Evolutionary conservation across 2,888 invertebrate species (phyloP), one percentile per base, ranked within the genome.

Genomic region (Conops quadrifasciatus): DNA sequence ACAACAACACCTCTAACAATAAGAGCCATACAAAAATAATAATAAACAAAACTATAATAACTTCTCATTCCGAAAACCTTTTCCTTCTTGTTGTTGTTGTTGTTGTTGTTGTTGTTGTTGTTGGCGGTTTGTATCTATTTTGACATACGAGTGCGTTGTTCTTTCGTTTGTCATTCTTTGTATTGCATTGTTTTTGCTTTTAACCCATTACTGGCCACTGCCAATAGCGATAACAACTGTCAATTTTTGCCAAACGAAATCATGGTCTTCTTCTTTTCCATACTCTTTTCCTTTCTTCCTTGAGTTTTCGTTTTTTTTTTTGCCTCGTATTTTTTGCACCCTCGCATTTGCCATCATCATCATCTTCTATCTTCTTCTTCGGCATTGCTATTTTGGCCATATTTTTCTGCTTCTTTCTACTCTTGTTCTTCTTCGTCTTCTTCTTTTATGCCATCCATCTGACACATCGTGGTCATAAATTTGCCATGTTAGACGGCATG

Each of bases 181-280:
- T n/a, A n/a, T n/a, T n/a, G n/a, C n/a, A n/a, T 59, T 47, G 67
- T 47, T 67, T 51, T 67, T 67, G 67, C 60, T 67, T 59, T 67
- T 49, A n/a, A n/a, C n/a, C n/a, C n/a, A n/a, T n/a, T n/a, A n/a
- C n/a, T n/a, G 67, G 59, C 67, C 59, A 45, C 58, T 67, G 28
- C 67, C 67, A 19, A n/a, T 30, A 60, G 67, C 67, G 67, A 67
- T 67, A 67, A 21, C 47, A 67, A 60, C 67, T 67, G 67, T 60
- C 60, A 67, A 67, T 67, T 67, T 53, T 67, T 28, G 43, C 59
- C 67, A 45, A 26, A 28, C 59, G 26, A 59, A 66, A 49, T 65
- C 28, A 30, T 11, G 24, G 15, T 53, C 11, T 53, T 53, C 24
- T 24, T n/a, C 7, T 53, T 24, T 49, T 45, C n/a, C n/a, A n/a